A percentile compares a stretch with the other conserved stretches of the same genome.
These are phyloP conservation scores for Phyllopteryx taeniolatus DNA, from an alignment of 2,113 vertebrate genomes.

Conservation along the genomic window DNA sequence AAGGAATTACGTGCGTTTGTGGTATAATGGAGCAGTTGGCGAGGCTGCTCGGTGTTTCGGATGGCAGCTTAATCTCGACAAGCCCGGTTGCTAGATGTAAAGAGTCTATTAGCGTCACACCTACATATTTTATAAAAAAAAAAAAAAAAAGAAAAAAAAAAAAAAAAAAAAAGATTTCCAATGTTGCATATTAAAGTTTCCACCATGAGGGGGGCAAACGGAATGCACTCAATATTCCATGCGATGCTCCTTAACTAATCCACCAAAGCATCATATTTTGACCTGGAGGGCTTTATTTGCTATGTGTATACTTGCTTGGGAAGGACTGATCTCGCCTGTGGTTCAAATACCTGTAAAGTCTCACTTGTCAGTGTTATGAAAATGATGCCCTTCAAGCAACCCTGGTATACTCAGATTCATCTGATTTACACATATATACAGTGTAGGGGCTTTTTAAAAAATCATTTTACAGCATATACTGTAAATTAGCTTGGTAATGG, in stretches of 20 bases:
- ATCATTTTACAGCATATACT: slow-evolving; percentile 16
- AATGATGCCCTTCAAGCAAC: slow-evolving; percentile 44
- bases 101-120: slow-evolving; percentile 24
- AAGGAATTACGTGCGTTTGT: not conserved
- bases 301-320: slow-evolving; percentile 13
- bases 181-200: slow-evolving; percentile 34
- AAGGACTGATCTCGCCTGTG: slow-evolving; percentile 6
- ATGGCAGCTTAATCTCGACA: not conserved
- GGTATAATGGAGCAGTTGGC: not conserved
- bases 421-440: slow-evolving; percentile 22
- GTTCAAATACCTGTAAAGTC: slow-evolving; percentile 21
- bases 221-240: slow-evolving; percentile 12
- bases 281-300: slow-evolving; percentile 18
- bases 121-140: slow-evolving; percentile 21
- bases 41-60: not conserved
- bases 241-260: slow-evolving; percentile 10
- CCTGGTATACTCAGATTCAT: slow-evolving; percentile 25
- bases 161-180: slow-evolving; percentile 13
- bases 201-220: slow-evolving; percentile 8
- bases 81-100: not conserved
- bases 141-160: not conserved
- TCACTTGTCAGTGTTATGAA: slow-evolving; percentile 15
- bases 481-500: no score
- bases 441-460: slow-evolving; percentile 10
- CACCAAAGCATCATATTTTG: slow-evolving; percentile 12